These are phyloP conservation scores for Tapirus indicus DNA, from an alignment of 2,797 vertebrate species.

Conservation along the genomic window DNA sequence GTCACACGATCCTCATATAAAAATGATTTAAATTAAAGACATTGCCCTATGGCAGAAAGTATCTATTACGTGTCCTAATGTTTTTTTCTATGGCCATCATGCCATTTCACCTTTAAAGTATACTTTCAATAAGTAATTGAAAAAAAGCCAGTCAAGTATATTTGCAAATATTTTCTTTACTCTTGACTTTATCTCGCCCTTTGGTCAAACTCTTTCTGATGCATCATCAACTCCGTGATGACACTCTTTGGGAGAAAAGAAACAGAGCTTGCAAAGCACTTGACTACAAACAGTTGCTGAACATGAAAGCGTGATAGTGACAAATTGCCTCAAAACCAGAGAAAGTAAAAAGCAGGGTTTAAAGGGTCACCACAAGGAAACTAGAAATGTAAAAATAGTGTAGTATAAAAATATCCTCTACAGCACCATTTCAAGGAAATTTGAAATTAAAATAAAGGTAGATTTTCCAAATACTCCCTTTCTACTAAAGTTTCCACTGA, in stretches of 20 bases:
- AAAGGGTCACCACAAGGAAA: slow-evolving; percentile 54
- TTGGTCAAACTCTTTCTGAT: slow-evolving; percentile 64
- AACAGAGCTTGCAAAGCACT: slow-evolving; percentile 67
- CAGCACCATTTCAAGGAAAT: slow-evolving; percentile 63
- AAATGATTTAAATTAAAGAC: slow-evolving; percentile 62
- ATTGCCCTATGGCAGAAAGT: neutral
- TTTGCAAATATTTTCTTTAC: slow-evolving; percentile 77
- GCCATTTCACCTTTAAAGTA: slow-evolving; percentile 51
- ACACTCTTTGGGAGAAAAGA: slow-evolving; percentile 65
- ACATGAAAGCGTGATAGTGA: slow-evolving; percentile 37
- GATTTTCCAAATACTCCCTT: slow-evolving; percentile 46
- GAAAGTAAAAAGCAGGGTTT: slow-evolving; percentile 54
- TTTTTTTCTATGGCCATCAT: neutral
- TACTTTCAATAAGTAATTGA: slow-evolving; percentile 69
- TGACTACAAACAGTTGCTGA: slow-evolving; percentile 61
- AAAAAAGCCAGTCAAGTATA: slow-evolving; percentile 59
- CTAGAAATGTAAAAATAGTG: slow-evolving; percentile 56
- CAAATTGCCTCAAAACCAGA: slow-evolving; percentile 67
- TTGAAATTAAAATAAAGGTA: slow-evolving; percentile 72
- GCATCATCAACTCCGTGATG: slow-evolving; percentile 68
- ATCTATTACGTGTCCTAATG: slow-evolving; percentile 48
- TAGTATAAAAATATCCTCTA: slow-evolving; percentile 43
- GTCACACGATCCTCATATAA: slow-evolving; percentile 17
- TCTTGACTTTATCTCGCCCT: slow-evolving; percentile 69
- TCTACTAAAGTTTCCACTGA: slow-evolving; percentile 59